Base-by-base conservation (phyloP, 37 sponge, comb jelly and placozoan genomes). In the Cliona cf. orientalis region DNA sequence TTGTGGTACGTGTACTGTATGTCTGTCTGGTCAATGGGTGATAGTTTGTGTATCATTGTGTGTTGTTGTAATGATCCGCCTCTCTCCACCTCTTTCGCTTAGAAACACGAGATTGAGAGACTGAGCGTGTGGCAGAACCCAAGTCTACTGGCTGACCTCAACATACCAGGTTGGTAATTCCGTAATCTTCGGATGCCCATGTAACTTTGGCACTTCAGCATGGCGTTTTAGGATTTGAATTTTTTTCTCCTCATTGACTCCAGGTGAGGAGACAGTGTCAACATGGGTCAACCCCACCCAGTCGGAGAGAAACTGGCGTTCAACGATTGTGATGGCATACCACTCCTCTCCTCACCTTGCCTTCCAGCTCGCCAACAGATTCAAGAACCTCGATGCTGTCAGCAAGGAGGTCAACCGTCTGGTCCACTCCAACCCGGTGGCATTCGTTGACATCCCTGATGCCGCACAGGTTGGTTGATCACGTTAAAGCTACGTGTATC, bases 61-160 rank as follows among this genome's bases (percentile, higher is more conserved):
- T n/a, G n/a, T n/a, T n/a, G n/a, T n/a, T n/a, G 76, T 58, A 60
- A 11, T 32, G n/a, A 75, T 42, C 5, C 39, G 39, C 5, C 56
- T 46, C 5, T 5, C 1, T 32, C 35, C 28, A 25, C 45, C 37
- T 66, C 25, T 5, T 1, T 1, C 39, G 11, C 60, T 56, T 79
- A 87, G 88, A 69, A 80, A 59, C 88, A 83, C 66, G 93, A 92
- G 64, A 72, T 92, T 26, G 89, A 87, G 66, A 33, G 93, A n/a
- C 68, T 92, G 66, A 82, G 77, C 74, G 80, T 84, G 38, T 92
- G 89, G 85, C 73, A 84, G 73, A 92, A 92, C 62, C 81, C 84
- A 7, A 53, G 44, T 22, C 46, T 34, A 0, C 74, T 29, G 14
- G 49, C 82, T 23, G 88, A 87, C 5, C 45, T 75, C 34, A 44